Evolutionary conservation across 1,140 invertebrate species (phyloP).

Genomic region (Hycleus cichorii): DNA sequence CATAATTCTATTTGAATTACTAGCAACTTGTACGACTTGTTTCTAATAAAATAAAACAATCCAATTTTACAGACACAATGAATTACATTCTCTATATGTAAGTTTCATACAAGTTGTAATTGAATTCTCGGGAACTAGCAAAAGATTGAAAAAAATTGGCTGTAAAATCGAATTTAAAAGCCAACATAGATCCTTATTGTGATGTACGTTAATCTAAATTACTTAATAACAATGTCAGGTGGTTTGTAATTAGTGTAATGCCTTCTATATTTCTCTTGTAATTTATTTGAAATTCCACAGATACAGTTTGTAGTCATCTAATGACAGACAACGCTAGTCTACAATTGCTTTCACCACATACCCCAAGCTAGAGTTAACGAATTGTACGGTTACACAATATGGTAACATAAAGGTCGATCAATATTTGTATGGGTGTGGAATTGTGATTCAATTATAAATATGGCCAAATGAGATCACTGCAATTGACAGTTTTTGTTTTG

Average conservation of each 20-base stretch:
- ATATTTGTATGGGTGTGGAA: too few species aligned
- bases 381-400: too few species aligned
- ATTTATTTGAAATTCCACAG: constrained; percentile 6
- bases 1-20: not conserved
- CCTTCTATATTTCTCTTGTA: not conserved
- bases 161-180: not conserved
- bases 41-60: not conserved
- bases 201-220: constrained; percentile 12
- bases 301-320: not conserved
- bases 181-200: constrained; percentile 1
- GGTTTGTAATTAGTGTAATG: constrained; percentile 13
- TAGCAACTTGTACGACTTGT: not conserved
- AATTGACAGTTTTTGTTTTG: too few species aligned
- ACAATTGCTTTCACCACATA: too few species aligned
- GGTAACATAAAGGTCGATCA: too few species aligned
- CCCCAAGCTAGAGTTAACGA: too few species aligned
- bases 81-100: not conserved
- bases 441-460: too few species aligned
- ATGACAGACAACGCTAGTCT: constrained; percentile 1
- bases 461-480: too few species aligned
- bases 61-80: not conserved
- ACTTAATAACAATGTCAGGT: constrained; percentile 9
- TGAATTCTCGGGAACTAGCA: not conserved
- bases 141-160: not conserved
- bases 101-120: constrained; percentile 5